phyloP scores from a whole-genome alignment of 2,113 vertebrate genomes.

The Raja brachyura region DNA sequence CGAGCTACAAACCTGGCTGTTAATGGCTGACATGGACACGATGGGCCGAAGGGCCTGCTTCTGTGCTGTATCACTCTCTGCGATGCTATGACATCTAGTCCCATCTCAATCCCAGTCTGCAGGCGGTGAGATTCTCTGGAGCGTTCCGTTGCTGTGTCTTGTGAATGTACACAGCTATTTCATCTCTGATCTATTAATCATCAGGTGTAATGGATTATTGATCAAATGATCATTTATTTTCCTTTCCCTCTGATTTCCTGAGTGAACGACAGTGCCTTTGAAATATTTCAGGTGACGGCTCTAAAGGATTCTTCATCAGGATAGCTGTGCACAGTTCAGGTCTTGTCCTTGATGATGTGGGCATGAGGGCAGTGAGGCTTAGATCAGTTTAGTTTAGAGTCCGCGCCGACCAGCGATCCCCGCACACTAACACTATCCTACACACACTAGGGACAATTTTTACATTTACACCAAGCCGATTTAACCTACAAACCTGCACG shows the following conservation, averaged over 20 bases:
- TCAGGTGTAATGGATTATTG: slow-evolving; percentile 7
- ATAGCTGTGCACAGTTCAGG: not conserved
- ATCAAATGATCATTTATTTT: slow-evolving; percentile 14
- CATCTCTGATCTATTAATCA: not conserved
- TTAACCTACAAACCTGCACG: no score
- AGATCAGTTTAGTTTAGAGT: no score
- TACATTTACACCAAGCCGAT: no score
- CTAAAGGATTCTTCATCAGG: no score
- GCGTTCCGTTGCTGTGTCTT: not conserved
- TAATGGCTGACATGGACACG: no score
- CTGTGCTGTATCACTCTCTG: no score
- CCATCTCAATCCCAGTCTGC: not conserved
- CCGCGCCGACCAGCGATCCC: no score
- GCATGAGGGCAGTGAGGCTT: not conserved
- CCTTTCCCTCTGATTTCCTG: not conserved
- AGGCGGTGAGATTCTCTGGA: not conserved
- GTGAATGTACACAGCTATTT: not conserved
- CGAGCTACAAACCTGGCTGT: no score
- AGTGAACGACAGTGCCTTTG: not conserved
- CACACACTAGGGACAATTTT: no score
- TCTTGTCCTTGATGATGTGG: not conserved
- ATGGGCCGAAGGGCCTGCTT: no score
- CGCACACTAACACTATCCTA: no score
- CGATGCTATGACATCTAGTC: no score
- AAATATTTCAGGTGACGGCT: not conserved